A percentile compares a stretch with the other conserved stretches of the same genome.
Evolutionary conservation across 2,888 invertebrate genomes (phyloP).

Genomic region (Branchellion lobata): DNA sequence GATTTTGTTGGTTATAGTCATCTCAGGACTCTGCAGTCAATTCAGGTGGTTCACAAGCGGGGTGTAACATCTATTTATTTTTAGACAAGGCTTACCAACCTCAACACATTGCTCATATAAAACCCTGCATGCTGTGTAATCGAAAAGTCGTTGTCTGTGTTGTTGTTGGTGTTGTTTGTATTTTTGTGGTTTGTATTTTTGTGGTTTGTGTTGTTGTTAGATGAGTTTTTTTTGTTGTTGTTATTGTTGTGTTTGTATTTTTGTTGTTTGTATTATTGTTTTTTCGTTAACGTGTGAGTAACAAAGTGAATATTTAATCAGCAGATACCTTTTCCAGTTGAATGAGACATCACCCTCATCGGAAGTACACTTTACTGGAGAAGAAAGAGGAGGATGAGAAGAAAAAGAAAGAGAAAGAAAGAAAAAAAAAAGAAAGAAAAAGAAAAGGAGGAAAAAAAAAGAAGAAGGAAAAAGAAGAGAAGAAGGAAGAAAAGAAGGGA

Average conservation of each 20-base stretch:
- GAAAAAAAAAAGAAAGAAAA: neutral
- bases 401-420: no score
- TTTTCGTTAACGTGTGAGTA: neutral
- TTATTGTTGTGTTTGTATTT: no score
- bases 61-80: no score
- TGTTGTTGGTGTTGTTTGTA: neutral
- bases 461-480: neutral
- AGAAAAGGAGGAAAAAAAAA: neutral
- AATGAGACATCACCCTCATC: slow-evolving; percentile 81
- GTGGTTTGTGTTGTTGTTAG: no score
- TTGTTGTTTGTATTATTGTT: no score
- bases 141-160: slow-evolving; percentile 75
- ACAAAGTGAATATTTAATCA: neutral
- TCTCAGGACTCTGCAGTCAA: slow-evolving; percentile 59
- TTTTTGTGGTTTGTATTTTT: no score
- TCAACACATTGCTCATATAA: slow-evolving; percentile 76
- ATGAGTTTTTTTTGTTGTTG: no score
- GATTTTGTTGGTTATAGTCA: slow-evolving; percentile 64
- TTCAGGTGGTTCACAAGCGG: no score
- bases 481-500: neutral
- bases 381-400: neutral
- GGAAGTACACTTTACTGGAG: slow-evolving; percentile 72
- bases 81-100: slow-evolving; percentile 57
- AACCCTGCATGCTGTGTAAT: slow-evolving; percentile 78
- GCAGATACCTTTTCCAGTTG: slow-evolving; percentile 73